Conservation (phyloP, 2,113 vertebrate species). For the Gallinago undulata region DNA sequence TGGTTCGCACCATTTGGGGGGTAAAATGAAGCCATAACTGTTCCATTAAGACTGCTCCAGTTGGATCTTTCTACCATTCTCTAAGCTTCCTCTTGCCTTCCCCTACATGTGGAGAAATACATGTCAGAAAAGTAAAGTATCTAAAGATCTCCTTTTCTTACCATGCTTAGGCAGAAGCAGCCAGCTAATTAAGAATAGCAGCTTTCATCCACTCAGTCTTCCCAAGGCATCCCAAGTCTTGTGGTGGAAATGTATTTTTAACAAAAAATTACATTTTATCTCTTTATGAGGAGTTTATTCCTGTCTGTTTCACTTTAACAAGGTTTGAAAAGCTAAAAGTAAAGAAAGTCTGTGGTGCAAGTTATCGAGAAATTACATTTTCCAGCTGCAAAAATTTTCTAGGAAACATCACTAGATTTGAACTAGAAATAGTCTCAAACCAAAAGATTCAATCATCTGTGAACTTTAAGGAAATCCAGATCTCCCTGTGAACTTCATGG, state of each 20-base stretch:
- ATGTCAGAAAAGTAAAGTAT: not conserved
- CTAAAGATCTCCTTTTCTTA: not conserved
- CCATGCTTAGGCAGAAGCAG: not conserved
- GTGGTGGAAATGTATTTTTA: not conserved
- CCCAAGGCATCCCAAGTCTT: not conserved
- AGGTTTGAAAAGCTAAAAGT: not conserved
- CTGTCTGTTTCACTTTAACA: not conserved
- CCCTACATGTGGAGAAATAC: not conserved
- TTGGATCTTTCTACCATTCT: not conserved
- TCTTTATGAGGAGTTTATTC: not conserved
- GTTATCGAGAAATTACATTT: not conserved
- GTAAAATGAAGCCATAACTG: slow-evolving; percentile 14
- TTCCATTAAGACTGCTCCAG: not conserved
- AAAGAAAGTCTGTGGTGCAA: not conserved
- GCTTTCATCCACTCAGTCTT: not conserved
- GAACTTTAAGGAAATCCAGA: not conserved
- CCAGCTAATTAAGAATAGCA: not conserved
- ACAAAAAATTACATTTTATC: not conserved
- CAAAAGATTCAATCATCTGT: not conserved
- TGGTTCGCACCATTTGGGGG: not conserved
- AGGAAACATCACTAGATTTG: not conserved
- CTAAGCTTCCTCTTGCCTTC: not conserved
- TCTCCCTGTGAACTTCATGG: not conserved
- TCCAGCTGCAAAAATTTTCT: not conserved
- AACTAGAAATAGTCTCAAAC: not conserved